These are phyloP conservation scores for Chascanopsetta lugubris DNA, from an alignment of 2,113 vertebrate species.

Conservation along the genomic window DNA sequence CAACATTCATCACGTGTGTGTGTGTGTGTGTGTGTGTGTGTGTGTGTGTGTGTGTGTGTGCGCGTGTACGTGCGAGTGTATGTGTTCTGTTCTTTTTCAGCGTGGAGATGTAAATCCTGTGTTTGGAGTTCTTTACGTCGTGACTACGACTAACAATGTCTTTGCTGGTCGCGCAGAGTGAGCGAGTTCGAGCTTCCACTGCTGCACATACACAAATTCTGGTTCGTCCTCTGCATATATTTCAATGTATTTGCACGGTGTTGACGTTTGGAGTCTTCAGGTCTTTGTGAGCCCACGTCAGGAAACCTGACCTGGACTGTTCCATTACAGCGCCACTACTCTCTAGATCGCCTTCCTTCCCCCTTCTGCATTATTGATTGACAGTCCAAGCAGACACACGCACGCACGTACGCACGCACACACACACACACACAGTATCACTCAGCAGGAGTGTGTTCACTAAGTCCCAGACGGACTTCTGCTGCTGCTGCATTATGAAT, in stretches of 20 bases:
- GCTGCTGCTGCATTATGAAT: neutral
- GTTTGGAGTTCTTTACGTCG: neutral
- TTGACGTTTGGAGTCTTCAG: constrained; percentile 17
- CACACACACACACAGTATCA: constrained; percentile 20
- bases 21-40: neutral
- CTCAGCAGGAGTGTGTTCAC: constrained; percentile 30
- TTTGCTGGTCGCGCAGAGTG: no score
- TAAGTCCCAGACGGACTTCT: constrained; percentile 28
- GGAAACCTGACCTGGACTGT: constrained; percentile 75
- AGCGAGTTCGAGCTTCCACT: neutral
- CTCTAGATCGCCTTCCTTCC: constrained; percentile 65
- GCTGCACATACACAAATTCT: neutral
- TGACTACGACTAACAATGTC: neutral
- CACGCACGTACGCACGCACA: constrained; percentile 27
- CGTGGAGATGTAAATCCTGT: neutral
- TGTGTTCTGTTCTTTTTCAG: no score
- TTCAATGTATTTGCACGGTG: constrained; percentile 33
- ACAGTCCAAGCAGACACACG: constrained; percentile 41
- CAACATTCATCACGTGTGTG: constrained; percentile 5
- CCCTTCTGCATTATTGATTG: constrained; percentile 75
- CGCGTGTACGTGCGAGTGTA: no score
- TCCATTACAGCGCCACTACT: constrained; percentile 74
- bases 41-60: neutral
- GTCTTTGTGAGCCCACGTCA: constrained; percentile 28
- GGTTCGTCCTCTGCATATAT: neutral